Conservation (phyloP, 2,888 invertebrate species). For the Gonocerus acuteangulatus region DNA sequence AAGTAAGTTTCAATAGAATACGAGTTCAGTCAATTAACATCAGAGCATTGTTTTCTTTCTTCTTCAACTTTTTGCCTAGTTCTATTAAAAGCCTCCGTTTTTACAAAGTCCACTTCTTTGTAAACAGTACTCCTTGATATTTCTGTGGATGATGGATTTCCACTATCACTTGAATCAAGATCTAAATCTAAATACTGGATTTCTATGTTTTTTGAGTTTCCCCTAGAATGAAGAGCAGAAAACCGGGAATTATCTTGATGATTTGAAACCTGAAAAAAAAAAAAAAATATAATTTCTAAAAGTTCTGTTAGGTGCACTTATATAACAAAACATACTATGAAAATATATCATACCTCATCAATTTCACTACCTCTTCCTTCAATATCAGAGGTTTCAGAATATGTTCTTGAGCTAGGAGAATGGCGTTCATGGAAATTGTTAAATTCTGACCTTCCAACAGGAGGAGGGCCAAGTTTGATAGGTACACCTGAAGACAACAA, state of each 20-base stretch:
- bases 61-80: slow-evolving; percentile 73
- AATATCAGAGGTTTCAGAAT: slow-evolving; percentile 25
- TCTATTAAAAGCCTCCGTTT: slow-evolving; percentile 85
- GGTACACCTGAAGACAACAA: slow-evolving; percentile 27
- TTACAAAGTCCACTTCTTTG: slow-evolving; percentile 83
- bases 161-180: slow-evolving; percentile 50
- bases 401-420: slow-evolving; percentile 27
- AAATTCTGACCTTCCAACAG: slow-evolving; percentile 28
- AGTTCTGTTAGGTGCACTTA: no score
- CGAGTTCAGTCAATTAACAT: slow-evolving; percentile 9
- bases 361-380: slow-evolving; percentile 26
- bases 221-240: slow-evolving; percentile 31
- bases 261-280: slow-evolving; percentile 43
- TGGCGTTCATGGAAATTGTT: slow-evolving; percentile 17
- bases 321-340: no score
- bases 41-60: slow-evolving; percentile 48
- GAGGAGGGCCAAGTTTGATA: slow-evolving; percentile 35
- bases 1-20: no score
- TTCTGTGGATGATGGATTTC: slow-evolving; percentile 27
- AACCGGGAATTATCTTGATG: slow-evolving; percentile 43
- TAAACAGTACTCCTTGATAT: slow-evolving; percentile 37
- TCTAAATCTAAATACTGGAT: slow-evolving; percentile 84
- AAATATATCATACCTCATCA: slow-evolving; percentile 33
- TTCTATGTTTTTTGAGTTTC: slow-evolving; percentile 38
- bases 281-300: no score